Conservation (phyloP, 2,113 vertebrate species). For the Azemiops feae region DNA sequence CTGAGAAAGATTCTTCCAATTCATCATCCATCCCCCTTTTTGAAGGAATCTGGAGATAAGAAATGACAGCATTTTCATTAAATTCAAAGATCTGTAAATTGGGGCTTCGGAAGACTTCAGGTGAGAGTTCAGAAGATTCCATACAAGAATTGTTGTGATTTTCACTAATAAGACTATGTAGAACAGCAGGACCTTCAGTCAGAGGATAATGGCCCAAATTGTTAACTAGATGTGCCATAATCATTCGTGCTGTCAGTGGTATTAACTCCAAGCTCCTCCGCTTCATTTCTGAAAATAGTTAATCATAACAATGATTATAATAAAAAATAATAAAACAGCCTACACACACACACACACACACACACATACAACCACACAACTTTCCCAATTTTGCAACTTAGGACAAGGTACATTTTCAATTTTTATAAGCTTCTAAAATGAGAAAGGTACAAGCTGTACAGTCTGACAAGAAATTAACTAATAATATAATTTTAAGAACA, state of each 20-base stretch:
- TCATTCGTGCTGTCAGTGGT: constrained; percentile 90
- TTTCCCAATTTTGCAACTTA: background rate
- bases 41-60: constrained; percentile 88
- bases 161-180: constrained; percentile 93
- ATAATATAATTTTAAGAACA: background rate
- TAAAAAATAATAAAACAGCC: background rate
- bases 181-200: constrained; percentile 86
- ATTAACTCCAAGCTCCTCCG: constrained; percentile 91
- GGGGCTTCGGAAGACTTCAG: constrained; percentile 93
- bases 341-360: background rate
- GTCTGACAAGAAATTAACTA: background rate
- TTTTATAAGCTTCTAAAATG: background rate
- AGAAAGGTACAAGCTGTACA: background rate
- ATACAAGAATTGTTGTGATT: constrained; percentile 90
- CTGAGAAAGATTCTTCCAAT: constrained; percentile 66
- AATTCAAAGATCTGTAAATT: constrained; percentile 96
- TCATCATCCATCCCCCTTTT: constrained; percentile 55
- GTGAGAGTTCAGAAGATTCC: constrained; percentile 88
- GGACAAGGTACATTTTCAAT: background rate
- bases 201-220: constrained; percentile 93
- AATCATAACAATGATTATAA: background rate
- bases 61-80: constrained; percentile 94
- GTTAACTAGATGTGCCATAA: constrained; percentile 97
- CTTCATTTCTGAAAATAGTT: constrained; percentile 76
- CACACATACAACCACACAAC: background rate